Evolutionary conservation across 1,140 invertebrate genomes (phyloP), one percentile per base, ranked within the genome.

Genomic region (Drosophila nasuta): DNA sequence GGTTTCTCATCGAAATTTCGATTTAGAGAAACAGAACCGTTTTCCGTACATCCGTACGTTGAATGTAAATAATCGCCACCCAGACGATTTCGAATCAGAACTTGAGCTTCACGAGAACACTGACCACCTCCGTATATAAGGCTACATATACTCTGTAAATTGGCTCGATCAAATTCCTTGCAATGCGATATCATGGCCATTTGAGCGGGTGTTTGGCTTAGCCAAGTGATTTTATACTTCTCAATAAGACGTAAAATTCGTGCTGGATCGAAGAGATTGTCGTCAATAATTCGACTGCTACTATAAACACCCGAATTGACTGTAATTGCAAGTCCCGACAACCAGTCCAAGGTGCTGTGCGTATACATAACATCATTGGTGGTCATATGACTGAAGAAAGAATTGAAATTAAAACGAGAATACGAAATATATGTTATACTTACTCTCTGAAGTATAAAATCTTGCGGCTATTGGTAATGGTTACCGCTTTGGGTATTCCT

Each of bases 401-500:
- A 25, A 1, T 3, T 4, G 20, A 3, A 25, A 25, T 25, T 25
- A 25, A 25, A 25, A 3, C 1, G 1, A 3, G 1, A 20, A 20
- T 20, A 20, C 20, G 20, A 20, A 25, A 25, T 25, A 25, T 6
- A 30, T 1, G 0, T 3, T 2, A 48, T 0, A 78, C 80, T 85
- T 59, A 88, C 85, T 17, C 5, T 35, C 2, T 15, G 2, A 3
- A 13, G 10, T 59, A 60, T 0, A 90, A 11, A 3, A 82, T 67
- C 62, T 74, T 81, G 3, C 57, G 63, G 43, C 79, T 86, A 11
- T 90, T 86, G 0, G 95, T 95, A 1, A 97, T 91, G 82, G 95
- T 94, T 0, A 96, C 96, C 8, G 96, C 96, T 93, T 97, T 97
- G 0, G 96, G 96, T 7, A 94, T 92, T 38, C 96, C 96, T 30